Conservation (phyloP, 2,113 vertebrate genomes). For the Chionis minor region DNA sequence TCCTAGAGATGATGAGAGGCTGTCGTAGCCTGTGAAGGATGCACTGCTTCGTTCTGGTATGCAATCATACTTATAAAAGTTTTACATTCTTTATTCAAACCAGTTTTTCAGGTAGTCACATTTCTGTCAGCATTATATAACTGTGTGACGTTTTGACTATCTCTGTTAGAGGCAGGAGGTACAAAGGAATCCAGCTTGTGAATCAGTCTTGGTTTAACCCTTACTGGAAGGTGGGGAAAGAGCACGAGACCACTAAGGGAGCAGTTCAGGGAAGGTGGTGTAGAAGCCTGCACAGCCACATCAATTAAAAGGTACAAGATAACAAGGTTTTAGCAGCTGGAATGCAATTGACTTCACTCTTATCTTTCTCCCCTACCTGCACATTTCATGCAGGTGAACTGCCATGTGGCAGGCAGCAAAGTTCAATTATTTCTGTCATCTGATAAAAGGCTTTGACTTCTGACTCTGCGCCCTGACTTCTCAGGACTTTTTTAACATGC, state of each 20-base stretch:
- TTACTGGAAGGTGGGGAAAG: background rate
- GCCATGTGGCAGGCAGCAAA: background rate
- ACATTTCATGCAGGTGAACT: background rate
- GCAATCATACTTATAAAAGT: background rate
- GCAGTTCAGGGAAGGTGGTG: background rate
- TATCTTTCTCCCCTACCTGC: background rate
- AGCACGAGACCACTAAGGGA: background rate
- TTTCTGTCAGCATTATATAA: constrained; percentile 13
- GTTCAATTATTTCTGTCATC: background rate
- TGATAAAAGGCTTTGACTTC: background rate
- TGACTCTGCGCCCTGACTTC: background rate
- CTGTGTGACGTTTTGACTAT: background rate
- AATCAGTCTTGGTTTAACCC: background rate
- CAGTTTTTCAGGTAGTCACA: background rate
- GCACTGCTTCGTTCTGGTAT: background rate
- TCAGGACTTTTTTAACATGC: background rate
- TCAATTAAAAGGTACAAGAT: background rate
- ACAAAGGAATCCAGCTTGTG: background rate
- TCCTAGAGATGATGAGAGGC: background rate
- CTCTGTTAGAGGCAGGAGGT: background rate
- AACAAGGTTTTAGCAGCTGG: background rate
- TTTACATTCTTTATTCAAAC: background rate
- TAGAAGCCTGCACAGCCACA: background rate
- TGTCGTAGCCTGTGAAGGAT: background rate
- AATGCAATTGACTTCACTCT: background rate